Evolutionary conservation across 2,113 vertebrate genomes (phyloP).

Genomic region (Uria lomvia): DNA sequence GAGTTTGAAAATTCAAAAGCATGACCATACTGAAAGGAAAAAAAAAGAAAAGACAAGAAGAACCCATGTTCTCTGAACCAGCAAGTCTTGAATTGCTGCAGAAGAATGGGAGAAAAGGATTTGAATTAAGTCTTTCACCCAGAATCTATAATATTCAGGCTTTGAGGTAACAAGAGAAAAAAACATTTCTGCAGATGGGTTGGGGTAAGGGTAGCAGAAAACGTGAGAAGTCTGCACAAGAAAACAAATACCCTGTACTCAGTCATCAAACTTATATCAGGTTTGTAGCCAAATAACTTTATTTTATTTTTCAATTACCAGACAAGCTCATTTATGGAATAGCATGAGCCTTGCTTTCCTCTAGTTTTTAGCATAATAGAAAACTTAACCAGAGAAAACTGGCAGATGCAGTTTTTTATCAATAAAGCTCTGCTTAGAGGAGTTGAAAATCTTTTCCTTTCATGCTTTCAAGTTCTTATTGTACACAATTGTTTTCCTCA

Average conservation of each 20-base stretch:
- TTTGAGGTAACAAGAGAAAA: slow-evolving; percentile 48
- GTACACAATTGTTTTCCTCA: slow-evolving; percentile 21
- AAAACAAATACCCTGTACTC: slow-evolving; percentile 43
- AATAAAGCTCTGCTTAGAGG: background rate
- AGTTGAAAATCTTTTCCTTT: slow-evolving; percentile 48
- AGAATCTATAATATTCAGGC: slow-evolving; percentile 39
- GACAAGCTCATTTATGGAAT: slow-evolving; percentile 1
- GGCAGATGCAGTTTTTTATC: slow-evolving; percentile 1
- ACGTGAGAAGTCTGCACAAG: background rate
- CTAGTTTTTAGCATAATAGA: background rate
- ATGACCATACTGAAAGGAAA: background rate
- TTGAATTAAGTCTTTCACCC: slow-evolving; percentile 63
- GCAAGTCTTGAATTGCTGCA: slow-evolving; percentile 43
- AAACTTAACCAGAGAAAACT: slow-evolving; percentile 36
- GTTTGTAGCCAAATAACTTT: slow-evolving; percentile 7
- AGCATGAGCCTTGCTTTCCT: background rate
- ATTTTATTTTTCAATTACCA: slow-evolving; percentile 40
- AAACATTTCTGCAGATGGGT: slow-evolving; percentile 33
- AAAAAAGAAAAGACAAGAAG: background rate
- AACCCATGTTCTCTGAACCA: slow-evolving; percentile 19
- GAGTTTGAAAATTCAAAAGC: slow-evolving; percentile 19
- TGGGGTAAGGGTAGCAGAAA: background rate
- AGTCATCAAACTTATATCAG: background rate
- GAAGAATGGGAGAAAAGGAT: slow-evolving; percentile 35
- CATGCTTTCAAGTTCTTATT: slow-evolving; percentile 40